Conservation (phyloP, 1,140 invertebrate genomes). For the Megathymus violae region DNA sequence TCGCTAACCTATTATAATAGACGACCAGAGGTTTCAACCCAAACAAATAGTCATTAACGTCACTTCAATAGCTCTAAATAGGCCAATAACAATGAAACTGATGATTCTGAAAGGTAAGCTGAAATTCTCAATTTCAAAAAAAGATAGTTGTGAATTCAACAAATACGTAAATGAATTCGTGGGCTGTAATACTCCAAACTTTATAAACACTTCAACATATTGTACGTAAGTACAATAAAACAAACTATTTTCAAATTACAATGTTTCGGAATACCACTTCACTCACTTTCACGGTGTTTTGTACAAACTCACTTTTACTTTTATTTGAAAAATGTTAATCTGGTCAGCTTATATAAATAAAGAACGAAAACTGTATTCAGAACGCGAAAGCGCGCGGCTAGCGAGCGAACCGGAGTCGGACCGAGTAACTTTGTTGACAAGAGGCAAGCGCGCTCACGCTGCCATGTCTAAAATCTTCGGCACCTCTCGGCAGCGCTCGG, state of each 20-base stretch:
- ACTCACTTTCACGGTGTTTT: slow-evolving; percentile 41
- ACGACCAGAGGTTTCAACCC: no score
- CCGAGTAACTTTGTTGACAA: slow-evolving; percentile 80
- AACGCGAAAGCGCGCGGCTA: slow-evolving; percentile 52
- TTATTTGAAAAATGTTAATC: slow-evolving; percentile 18
- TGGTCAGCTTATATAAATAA: slow-evolving; percentile 32
- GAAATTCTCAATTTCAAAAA: background rate
- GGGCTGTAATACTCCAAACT: slow-evolving; percentile 42
- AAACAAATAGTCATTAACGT: background rate
- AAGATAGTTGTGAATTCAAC: background rate
- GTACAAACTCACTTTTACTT: slow-evolving; percentile 34
- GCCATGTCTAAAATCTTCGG: slow-evolving; percentile 72
- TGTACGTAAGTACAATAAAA: slow-evolving; percentile 31
- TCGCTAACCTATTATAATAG: slow-evolving; percentile 7
- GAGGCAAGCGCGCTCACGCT: slow-evolving; percentile 57
- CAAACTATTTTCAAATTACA: slow-evolving; percentile 25
- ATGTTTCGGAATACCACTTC: slow-evolving; percentile 30
- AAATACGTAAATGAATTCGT: slow-evolving; percentile 14
- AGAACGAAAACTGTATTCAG: slow-evolving; percentile 42
- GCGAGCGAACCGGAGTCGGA: slow-evolving; percentile 51
- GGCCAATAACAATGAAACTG: background rate
- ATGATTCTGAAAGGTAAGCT: background rate
- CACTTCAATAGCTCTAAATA: background rate
- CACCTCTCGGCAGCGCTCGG: slow-evolving; percentile 57
- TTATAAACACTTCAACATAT: slow-evolving; percentile 27